Percentiles rank a stretch among this genome's conserved stretches.
Evolutionary conservation across 1,140 invertebrate species (phyloP).

Genomic region (Drosophila parvula): DNA sequence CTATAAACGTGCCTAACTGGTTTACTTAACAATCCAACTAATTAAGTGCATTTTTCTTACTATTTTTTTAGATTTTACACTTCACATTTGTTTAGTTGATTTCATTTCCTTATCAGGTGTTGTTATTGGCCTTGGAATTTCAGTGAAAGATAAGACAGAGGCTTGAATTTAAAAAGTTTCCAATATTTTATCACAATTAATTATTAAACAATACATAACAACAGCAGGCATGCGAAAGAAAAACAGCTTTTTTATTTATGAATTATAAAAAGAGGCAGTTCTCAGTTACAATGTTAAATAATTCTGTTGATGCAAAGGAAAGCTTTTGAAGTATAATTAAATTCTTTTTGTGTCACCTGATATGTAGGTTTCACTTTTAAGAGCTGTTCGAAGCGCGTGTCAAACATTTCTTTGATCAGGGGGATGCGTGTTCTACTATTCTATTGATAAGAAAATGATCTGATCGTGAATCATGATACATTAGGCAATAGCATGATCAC

Average conservation of each 20-base stretch:
- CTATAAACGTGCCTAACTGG: conserved; percentile 26
- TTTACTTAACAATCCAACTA: conserved; percentile 6
- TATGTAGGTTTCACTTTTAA: conserved; percentile 15
- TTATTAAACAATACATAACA: conserved; percentile 18
- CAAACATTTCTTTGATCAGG: conserved; percentile 8
- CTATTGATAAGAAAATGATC: conserved; percentile 42
- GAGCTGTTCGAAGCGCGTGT: background rate
- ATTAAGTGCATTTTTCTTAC: background rate
- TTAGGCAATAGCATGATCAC: conserved; percentile 44
- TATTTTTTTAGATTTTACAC: conserved; percentile 6
- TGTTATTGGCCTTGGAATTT: conserved; percentile 15
- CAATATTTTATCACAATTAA: background rate
- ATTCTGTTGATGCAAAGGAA: background rate
- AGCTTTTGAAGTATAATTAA: background rate
- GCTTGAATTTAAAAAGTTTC: conserved; percentile 6
- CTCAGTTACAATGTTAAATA: conserved; percentile 4
- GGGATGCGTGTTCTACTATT: conserved; percentile 16
- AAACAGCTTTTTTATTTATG: background rate
- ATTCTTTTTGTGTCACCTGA: conserved; percentile 22
- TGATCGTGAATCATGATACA: conserved; percentile 17
- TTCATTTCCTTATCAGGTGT: conserved; percentile 25
- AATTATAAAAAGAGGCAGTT: background rate
- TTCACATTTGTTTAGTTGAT: conserved; percentile 6
- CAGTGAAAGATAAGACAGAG: conserved; percentile 14
- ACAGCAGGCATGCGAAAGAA: background rate